Evolutionary conservation across 2,113 vertebrate species (phyloP), one percentile per base, ranked within the genome.

Genomic region (Silurus meridionalis): DNA sequence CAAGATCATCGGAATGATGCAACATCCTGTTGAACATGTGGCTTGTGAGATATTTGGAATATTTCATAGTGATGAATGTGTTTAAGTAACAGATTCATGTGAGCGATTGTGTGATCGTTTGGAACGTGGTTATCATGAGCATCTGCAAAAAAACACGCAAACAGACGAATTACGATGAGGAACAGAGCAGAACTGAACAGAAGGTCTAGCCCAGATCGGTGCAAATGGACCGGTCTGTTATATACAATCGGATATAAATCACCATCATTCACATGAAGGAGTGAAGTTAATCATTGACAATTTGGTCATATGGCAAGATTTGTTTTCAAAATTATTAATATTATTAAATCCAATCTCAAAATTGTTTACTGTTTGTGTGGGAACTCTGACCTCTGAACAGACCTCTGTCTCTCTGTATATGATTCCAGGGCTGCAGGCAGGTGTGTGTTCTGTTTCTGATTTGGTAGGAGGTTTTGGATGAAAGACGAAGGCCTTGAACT

Each of bases 401-500:
- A 66, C n/a, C 10, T 28, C 25, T 37, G 63, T 25, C 37, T 37
- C 37, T 37, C 37, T 37, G 37, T 37, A 37, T 37, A 37, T 37
- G 37, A 37, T 37, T 37, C 37, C 46, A 74, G 15, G 0, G 19
- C 71, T 50, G 46, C 52, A 79, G 55, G n/a, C 3, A 74, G 46
- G 75, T 78, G 55, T 80, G 57, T 61, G 74, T 55, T 28, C n/a
- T 79, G n/a, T 58, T 79, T 28, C n/a, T 28, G 75, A 79, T 58
- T 58, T 25, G 2, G 6, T 5, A 11, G 71, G 48, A 74, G 8
- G 72, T 17, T 58, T 37, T 28, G 77, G 77, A 79, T 57, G 0
- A 75, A 75, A 8, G 72, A 53, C 52, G 21, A 58, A 37, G 11
- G 52, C 21, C 74, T 14, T 53, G 19, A 50, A 77, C n/a, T n/a